Base-by-base conservation (phyloP, 2,113 vertebrate genomes). In the Sinocyclocheilus maitianheensis region DNA sequence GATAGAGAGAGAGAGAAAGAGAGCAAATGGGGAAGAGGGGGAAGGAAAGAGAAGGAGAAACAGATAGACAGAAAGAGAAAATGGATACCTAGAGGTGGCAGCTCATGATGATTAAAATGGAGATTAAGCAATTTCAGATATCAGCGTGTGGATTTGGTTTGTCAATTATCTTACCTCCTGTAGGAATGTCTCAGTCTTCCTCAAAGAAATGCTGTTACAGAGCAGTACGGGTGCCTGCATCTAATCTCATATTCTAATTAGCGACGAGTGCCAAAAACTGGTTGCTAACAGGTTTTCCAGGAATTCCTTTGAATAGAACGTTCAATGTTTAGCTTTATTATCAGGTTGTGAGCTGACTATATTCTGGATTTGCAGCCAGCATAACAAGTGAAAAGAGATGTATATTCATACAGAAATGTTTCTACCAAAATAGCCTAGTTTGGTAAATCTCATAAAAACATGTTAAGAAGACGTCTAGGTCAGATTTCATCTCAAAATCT, bases 111-210 rank as follows among this genome's bases (percentile, higher is more conserved):
- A 92, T 91, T 92, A 89, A 91, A 91, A 93, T 94, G 93, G 89
- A 95, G 93, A 93, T 89, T 93, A 87, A 91, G 85, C 89, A 85
- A 91, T 94, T 92, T 90, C 74, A 67, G 91, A 93, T 83, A 86
- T 94, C 92, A 91, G 89, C 86, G 24, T 77, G 78, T 81, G 84
- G 51, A 74, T 82, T 65, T 65, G 75, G 89, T 51, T 12, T 83
- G 74, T 87, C 90, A 87, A 90, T 93, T 92, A 92, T 94, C 92
- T 94, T 84, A 89, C 87, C 84, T 84, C 90, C 90, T 91, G 88
- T 90, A 85, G 92, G 85, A 77, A 16, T 81, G 89, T 91, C 88
- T 90, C 86, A 87, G 91, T 92, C 91, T 93, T 93, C 92, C 83
- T 88, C 89, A 93, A 89, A 88, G 91, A 92, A 93, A 93, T 91